Evolutionary conservation across 2,113 vertebrate species (phyloP), one percentile per base, ranked within the genome.

Genomic region (Platysternon megacephalum): DNA sequence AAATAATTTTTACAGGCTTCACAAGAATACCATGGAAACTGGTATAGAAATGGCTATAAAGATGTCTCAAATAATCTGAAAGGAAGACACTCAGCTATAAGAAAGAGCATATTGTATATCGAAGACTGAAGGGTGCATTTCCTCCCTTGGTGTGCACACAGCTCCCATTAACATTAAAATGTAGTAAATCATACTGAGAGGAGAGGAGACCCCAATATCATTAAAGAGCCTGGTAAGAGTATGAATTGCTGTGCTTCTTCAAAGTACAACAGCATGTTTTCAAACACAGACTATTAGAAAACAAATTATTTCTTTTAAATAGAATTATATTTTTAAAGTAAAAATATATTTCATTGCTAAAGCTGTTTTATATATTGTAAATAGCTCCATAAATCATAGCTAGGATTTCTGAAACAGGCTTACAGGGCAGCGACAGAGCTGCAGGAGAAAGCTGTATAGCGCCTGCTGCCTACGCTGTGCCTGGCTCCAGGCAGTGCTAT

Each of bases 21-120:
- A 58, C 61, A 90, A 87, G 89, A 97, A 97, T 93, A 85, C 94
- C 94, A 97, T 96, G 95, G 95, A 97, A 97, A 97, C 93, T 86
- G 93, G 95, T 82, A 91, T 39, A 93, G 94, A 95, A 95, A 93
- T 93, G 88, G 95, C 8, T 84, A 56, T 56, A 93, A 84, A 97
- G 49, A 78, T 80, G 89, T 76, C n/a, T 76, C 24, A 86, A 44
- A 74, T 90, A 91, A 95, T 89, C 87, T 91, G 88, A 90, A 84
- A 91, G 74, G 82, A 94, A 97, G 84, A 91, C 61, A 53, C 13
- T 42, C 49, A 93, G 61, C 35, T 81, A 32, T 93, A 88, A 92
- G 32, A 91, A 82, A 94, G 90, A 87, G 28, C 80, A 84, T 58
- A 19, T 4, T 68, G 35, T 68, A 46, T 85, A 76, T 46, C 68